Evolutionary conservation across 2,797 vertebrate genomes (phyloP).

Genomic region (Coracias cyanogaster): DNA sequence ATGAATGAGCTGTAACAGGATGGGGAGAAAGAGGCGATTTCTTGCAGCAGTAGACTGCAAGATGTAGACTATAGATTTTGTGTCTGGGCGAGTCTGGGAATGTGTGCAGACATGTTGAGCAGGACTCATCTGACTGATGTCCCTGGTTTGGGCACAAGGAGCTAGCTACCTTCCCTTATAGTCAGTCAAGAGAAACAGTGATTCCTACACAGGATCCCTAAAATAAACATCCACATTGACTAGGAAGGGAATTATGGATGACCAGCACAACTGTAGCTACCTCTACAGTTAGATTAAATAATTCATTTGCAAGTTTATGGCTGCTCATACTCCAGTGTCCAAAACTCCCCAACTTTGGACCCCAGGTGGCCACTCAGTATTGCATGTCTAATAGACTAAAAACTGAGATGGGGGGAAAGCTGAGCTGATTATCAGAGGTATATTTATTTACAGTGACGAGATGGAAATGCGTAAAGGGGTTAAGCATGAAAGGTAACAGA

Average conservation of each 20-base stretch:
- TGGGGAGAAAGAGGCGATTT: neutral
- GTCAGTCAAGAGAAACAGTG: neutral
- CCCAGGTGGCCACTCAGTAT: neutral
- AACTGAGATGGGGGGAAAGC: neutral
- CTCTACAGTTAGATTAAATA: neutral
- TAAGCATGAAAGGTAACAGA: neutral
- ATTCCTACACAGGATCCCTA: neutral
- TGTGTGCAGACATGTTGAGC: neutral
- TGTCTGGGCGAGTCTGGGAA: neutral
- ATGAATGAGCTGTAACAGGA: neutral
- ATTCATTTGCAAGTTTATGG: neutral
- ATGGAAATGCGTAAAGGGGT: neutral
- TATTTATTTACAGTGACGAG: neutral
- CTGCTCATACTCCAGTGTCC: neutral
- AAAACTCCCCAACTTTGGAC: neutral
- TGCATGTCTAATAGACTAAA: neutral
- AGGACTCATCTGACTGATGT: neutral
- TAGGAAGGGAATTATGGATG: neutral
- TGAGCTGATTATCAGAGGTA: neutral
- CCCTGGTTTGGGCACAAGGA: neutral
- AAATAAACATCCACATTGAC: neutral
- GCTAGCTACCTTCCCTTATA: neutral
- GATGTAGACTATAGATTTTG: neutral
- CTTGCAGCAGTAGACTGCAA: neutral
- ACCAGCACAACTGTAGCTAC: neutral